Conservation (phyloP, 37 sponge, comb jelly and placozoan genomes). For the Cliona cf. orientalis region DNA sequence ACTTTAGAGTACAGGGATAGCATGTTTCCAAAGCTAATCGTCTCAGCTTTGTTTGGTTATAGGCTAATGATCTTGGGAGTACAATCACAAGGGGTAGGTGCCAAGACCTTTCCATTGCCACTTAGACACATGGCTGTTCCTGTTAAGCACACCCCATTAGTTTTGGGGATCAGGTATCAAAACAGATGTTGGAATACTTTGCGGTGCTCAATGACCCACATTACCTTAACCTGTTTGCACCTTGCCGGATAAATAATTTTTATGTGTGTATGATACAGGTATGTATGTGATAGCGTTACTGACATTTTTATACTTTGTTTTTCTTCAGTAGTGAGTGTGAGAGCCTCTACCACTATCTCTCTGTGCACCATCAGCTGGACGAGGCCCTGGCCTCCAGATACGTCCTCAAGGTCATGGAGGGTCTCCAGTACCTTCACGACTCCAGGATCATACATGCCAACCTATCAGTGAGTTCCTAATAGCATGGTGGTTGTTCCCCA, state of each 20-base stretch:
- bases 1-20: too few species aligned
- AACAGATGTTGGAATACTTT: too few species aligned
- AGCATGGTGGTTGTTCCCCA: neutral
- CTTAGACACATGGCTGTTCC: too few species aligned
- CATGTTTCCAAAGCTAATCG: too few species aligned
- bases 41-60: too few species aligned
- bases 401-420: constrained; percentile 45
- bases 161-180: neutral
- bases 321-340: constrained; percentile 43
- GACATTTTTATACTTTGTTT: too few species aligned
- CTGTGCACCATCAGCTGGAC: neutral
- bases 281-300: too few species aligned
- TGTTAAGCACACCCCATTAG: too few species aligned
- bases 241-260: too few species aligned
- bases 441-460: constrained; percentile 42
- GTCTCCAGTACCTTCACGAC: constrained; percentile 62
- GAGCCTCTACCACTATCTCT: constrained; percentile 13
- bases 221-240: too few species aligned
- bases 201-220: too few species aligned
- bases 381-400: constrained; percentile 37
- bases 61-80: neutral
- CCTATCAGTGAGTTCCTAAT: constrained; percentile 40
- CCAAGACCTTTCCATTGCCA: neutral
- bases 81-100: neutral
- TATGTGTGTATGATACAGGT: too few species aligned